Base-by-base conservation (phyloP, 2,797 vertebrate genomes). In the Amblyraja radiata region DNA sequence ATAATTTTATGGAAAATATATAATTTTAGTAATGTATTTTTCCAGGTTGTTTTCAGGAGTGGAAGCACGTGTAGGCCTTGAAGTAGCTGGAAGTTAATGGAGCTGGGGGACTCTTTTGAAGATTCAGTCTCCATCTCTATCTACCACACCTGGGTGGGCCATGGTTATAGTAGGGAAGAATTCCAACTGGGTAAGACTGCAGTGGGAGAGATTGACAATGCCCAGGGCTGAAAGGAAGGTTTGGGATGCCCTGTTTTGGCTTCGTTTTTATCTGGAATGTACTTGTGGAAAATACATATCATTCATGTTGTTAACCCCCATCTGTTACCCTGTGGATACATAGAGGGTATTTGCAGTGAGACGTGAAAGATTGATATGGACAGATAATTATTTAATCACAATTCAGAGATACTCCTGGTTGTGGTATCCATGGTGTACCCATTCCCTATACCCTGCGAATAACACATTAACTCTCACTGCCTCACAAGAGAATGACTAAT, bases 1-100 rank as follows among this genome's bases (percentile, higher is more conserved):
- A 63, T 86, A 63, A 86, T 86, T 86, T 63, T 18, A 88, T 88
- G 32, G n/a, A 63, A 28, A 88, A 88, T 65, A 65, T 32, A 36
- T 88, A 88, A 88, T 86, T 88, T 68, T 88, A 88, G n/a, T 68
- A 65, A 36, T 36, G 65, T 63, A 88, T 32, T 32, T 6, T 18
- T 28, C 2, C 46, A 46, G n/a, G 83, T 65, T 63, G n/a, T 86
- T 88, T 36, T 14, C 14, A 68, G 6, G 14, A 84, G 63, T 21
- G n/a, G n/a, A 36, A 4, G 58, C n/a, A 63, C 0, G n/a, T 65
- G 61, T n/a, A 74, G 71, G 21, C 21, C 71, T 74, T 21, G 71
- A 21, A 74, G 21, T 74, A 25, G 71, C 23, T 65, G 61, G 28
- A 63, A 32, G n/a, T 32, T 11, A 8, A 65, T 36, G 61, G 84